Evolutionary conservation across 2,888 invertebrate genomes (phyloP).

Genomic region (Miltochrista miniata): DNA sequence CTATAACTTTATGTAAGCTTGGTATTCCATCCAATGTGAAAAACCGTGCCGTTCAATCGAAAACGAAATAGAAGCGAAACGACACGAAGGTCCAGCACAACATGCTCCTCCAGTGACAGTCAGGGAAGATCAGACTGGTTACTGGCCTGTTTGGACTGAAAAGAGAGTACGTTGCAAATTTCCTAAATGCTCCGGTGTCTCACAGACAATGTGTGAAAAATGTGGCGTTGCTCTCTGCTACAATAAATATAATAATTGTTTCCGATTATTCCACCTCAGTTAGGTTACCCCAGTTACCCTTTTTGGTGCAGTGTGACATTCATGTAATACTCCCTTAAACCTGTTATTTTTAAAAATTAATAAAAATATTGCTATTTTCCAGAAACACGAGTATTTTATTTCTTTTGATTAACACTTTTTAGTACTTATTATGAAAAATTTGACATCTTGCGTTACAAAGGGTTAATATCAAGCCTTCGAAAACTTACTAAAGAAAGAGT

Average conservation of each 20-base stretch:
- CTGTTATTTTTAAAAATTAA: not conserved
- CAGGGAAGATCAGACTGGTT: constrained; percentile 30
- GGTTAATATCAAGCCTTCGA: too few relatives aligned
- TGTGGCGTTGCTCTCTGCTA: constrained; percentile 25
- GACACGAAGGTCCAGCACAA: constrained; percentile 21
- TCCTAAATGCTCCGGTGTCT: constrained; percentile 15
- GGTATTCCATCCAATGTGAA: not conserved
- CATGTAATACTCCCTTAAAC: constrained; percentile 7
- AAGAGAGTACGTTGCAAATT: constrained; percentile 24
- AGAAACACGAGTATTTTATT: not conserved
- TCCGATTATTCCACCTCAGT: constrained; percentile 11
- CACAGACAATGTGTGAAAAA: constrained; percentile 23
- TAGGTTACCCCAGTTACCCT: constrained; percentile 1
- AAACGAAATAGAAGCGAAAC: not conserved
- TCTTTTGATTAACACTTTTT: not conserved
- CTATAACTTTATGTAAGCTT: not conserved
- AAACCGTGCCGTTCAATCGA: not conserved
- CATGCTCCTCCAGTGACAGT: constrained; percentile 29
- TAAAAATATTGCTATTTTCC: not conserved
- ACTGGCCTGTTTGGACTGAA: constrained; percentile 31
- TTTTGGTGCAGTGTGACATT: constrained; percentile 2
- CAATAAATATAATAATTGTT: constrained; percentile 24
- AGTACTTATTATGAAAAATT: too few relatives aligned
- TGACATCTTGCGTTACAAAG: too few relatives aligned
- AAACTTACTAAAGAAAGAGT: too few relatives aligned